Base-by-base conservation (phyloP, 1,140 invertebrate genomes). In the Leptopilina boulardi region DNA sequence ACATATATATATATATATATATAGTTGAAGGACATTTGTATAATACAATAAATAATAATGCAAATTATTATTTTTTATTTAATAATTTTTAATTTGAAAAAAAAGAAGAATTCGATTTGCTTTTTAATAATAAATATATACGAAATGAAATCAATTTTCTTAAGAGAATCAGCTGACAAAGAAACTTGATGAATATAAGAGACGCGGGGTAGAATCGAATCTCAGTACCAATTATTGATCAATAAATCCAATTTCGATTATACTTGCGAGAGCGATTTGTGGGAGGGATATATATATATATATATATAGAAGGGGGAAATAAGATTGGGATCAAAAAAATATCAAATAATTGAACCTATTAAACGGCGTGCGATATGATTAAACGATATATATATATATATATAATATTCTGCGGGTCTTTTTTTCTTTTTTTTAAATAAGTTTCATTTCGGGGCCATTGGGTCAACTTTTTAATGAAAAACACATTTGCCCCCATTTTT, bases 201-300 rank as follows among this genome's bases (percentile, higher is more conserved):
- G n/a, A n/a, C n/a, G n/a, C n/a, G n/a, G 30, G 23, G 56, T 23
- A 66, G 56, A 66, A 66, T 66, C 56, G 56, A 66, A 30, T 66
- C 56, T 4, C 23, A 3, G 13, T 73, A 47, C 74, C 74, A 80
- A 80, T 80, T 80, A 76, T 73, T 75, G 75, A 77, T 80, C 76
- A 80, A 80, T 80, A 77, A 77, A 80, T 80, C 51, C 78, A 47
- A 70, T 70, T 74, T 74, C 71, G 71, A 77, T 76, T 38, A n/a
- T n/a, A 38, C 34, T 38, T 38, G 34, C n/a, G n/a, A n/a, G 34
- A 38, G 34, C 34, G 34, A 38, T 4, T 38, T 74, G 59, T 74
- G 26, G 73, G 72, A 30, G 11, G 41, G 21, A n/a, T n/a, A n/a
- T n/a, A n/a, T n/a, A n/a, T n/a, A n/a, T n/a, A n/a, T n/a, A n/a